Percentiles rank a stretch among this genome's conserved stretches.
Conservation (phyloP, 2,113 vertebrate species). For the Sardina pilchardus region DNA sequence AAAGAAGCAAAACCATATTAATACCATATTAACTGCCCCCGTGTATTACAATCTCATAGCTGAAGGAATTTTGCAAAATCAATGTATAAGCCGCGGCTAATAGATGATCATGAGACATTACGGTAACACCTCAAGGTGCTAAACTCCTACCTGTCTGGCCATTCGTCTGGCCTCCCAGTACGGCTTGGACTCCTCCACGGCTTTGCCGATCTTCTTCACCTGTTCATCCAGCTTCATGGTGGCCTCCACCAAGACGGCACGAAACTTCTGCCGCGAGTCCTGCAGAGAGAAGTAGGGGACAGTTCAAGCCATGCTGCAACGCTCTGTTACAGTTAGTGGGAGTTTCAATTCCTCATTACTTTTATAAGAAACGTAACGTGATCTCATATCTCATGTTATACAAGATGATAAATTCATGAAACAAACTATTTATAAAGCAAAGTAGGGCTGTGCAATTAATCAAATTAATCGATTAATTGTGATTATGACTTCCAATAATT, state of each 20-base stretch:
- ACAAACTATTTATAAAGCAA: not conserved
- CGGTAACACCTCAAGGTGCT: not conserved
- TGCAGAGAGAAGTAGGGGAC: constrained; percentile 47
- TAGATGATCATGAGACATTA: no score
- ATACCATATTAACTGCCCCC: no score
- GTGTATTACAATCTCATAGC: no score
- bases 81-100: no score
- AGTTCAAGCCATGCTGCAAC: not conserved
- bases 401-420: not conserved
- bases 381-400: not conserved
- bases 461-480: no score
- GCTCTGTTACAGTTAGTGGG: not conserved
- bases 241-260: constrained; percentile 87
- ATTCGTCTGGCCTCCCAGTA: constrained; percentile 95
- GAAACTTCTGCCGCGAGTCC: constrained; percentile 94
- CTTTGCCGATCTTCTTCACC: constrained; percentile 92
- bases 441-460: no score
- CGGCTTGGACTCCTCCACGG: constrained; percentile 96
- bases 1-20: no score
- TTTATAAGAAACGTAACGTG: not conserved
- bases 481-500: no score
- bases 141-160: constrained; percentile 83
- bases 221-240: constrained; percentile 91
- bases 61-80: no score
- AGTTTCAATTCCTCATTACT: not conserved